A percentile compares a stretch with the other conserved stretches of the same genome.
phyloP scores from a whole-genome alignment of 2,888 invertebrate species.

The Lasioglossum leucozonium region DNA sequence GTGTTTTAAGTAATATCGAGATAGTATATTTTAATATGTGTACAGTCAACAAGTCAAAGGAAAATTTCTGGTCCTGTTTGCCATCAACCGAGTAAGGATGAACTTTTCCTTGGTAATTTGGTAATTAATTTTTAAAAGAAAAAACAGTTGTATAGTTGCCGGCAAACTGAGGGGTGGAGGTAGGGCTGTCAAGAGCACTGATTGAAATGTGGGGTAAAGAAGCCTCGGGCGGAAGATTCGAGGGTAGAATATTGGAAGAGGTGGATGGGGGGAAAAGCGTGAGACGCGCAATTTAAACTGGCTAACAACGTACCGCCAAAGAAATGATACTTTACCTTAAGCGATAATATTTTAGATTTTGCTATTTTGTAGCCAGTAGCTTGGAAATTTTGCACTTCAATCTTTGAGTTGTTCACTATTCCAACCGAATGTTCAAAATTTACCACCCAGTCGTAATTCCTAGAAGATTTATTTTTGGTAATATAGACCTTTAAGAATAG shows the following conservation, averaged over 20 bases:
- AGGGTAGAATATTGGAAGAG: conserved; percentile 69
- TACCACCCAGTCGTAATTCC: too few relatives aligned
- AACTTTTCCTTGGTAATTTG: conserved; percentile 81
- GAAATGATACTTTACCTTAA: conserved; percentile 28
- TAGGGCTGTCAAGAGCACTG: conserved; percentile 81
- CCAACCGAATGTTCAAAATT: not conserved
- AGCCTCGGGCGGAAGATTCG: conserved; percentile 77
- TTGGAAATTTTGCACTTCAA: not conserved
- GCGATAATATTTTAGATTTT: not conserved
- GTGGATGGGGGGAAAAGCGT: conserved; percentile 63
- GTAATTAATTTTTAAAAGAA: conserved; percentile 80
- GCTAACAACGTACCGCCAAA: conserved; percentile 48
- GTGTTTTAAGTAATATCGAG: not conserved
- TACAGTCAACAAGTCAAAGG: not conserved
- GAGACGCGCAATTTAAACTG: conserved; percentile 79
- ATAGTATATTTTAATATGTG: not conserved
- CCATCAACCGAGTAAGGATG: conserved; percentile 66
- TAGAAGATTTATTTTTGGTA: too few relatives aligned
- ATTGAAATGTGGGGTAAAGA: conserved; percentile 83
- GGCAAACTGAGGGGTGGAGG: conserved; percentile 53
- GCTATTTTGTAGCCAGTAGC: not conserved
- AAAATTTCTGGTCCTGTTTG: conserved; percentile 11
- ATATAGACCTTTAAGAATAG: too few relatives aligned
- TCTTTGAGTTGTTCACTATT: not conserved
- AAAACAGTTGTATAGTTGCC: conserved; percentile 71